phyloP scores from a whole-genome alignment of 1,140 invertebrate genomes.

The Periplaneta americana region DNA sequence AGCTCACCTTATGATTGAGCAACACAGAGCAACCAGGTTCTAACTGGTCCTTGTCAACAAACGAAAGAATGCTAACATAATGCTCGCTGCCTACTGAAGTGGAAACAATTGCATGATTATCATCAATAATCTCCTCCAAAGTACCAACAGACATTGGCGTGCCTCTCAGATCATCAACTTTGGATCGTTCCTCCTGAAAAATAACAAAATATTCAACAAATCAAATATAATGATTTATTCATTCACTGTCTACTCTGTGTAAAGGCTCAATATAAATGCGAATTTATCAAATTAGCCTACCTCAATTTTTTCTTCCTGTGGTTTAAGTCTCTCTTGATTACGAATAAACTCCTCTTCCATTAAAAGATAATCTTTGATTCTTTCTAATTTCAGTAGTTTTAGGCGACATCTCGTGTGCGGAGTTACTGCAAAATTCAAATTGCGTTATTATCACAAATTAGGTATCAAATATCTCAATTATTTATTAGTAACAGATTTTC shows the following conservation, averaged over 20 bases:
- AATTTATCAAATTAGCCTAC: constrained; percentile 28
- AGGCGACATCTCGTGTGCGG: constrained; percentile 95
- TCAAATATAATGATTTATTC: neutral
- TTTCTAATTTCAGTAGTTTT: constrained; percentile 92
- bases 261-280: too few species aligned
- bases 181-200: constrained; percentile 80
- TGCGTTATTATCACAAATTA: too few species aligned
- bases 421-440: constrained; percentile 68
- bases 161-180: constrained; percentile 97
- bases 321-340: constrained; percentile 96
- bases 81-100: constrained; percentile 99
- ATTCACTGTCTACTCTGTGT: neutral
- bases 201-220: neutral
- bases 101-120: constrained; percentile 99
- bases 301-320: constrained; percentile 98
- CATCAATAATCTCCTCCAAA: constrained; percentile 99
- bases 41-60: constrained; percentile 99
- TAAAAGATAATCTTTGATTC: constrained; percentile 97
- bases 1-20: constrained; percentile 91
- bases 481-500: too few species aligned
- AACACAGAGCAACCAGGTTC: constrained; percentile 99
- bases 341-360: constrained; percentile 99
- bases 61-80: constrained; percentile 98
- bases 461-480: too few species aligned
- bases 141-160: constrained; percentile 99